These are phyloP conservation scores for Hippocampus mohnikei DNA, from an alignment of 2,113 vertebrate genomes.

Conservation along the genomic window DNA sequence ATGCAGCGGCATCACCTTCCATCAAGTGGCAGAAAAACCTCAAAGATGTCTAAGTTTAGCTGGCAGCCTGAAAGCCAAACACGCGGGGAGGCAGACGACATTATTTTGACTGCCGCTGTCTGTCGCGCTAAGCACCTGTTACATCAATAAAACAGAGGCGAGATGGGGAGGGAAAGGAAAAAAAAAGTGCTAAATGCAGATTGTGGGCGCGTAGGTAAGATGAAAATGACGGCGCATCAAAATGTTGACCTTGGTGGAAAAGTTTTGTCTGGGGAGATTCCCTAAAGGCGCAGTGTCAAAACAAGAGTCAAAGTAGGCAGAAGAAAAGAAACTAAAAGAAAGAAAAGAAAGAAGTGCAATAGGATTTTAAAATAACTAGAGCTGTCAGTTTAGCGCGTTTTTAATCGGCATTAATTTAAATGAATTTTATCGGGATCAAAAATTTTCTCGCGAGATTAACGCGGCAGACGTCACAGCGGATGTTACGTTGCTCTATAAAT, in stretches of 20 bases:
- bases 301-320: not conserved
- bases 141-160: slow-evolving; percentile 66
- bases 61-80: slow-evolving; percentile 66
- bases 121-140: slow-evolving; percentile 75
- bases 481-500: too few relatives aligned
- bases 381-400: too few relatives aligned
- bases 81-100: slow-evolving; percentile 36
- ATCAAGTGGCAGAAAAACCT: slow-evolving; percentile 88
- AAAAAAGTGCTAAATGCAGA: slow-evolving; percentile 36
- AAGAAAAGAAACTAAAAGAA: not conserved
- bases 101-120: slow-evolving; percentile 60
- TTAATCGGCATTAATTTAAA: too few relatives aligned
- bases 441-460: too few relatives aligned
- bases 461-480: too few relatives aligned
- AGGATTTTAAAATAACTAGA: not conserved
- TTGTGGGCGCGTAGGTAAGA: not conserved
- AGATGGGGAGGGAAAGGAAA: too few relatives aligned
- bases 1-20: slow-evolving; percentile 90
- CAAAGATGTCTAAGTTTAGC: slow-evolving; percentile 88
- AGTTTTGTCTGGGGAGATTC: slow-evolving; percentile 21
- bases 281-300: slow-evolving; percentile 3
- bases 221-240: slow-evolving; percentile 22
- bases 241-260: slow-evolving; percentile 37
- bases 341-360: not conserved
- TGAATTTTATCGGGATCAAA: too few relatives aligned